phyloP scores from a whole-genome alignment of 1,140 invertebrate genomes.

The Drosophila repletoides region DNA sequence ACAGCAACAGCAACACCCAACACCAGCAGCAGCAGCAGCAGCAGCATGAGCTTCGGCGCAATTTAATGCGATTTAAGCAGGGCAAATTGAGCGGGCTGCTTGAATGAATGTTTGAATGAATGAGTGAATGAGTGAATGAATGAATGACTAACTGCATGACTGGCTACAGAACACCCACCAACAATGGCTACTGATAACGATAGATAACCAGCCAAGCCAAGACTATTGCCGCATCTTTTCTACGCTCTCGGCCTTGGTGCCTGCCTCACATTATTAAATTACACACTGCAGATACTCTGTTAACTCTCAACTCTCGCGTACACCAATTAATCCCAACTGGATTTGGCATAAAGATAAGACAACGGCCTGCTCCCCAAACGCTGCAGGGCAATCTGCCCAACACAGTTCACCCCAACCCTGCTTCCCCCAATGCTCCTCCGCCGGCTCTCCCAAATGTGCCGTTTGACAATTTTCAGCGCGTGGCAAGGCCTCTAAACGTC shows the following conservation, averaged over 20 bases:
- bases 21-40: background rate
- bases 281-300: conserved; percentile 62
- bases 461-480: conserved; percentile 72
- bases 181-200: conserved; percentile 58
- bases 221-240: conserved; percentile 15
- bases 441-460: conserved; percentile 32
- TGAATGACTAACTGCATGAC: conserved; percentile 47
- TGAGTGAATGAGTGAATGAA: conserved; percentile 59
- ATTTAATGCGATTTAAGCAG: conserved; percentile 78
- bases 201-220: too few relatives aligned
- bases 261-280: conserved; percentile 77
- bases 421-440: conserved; percentile 1
- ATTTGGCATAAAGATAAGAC: conserved; percentile 79
- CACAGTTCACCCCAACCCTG: conserved; percentile 13
- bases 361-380: conserved; percentile 47
- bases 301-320: conserved; percentile 42
- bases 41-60: conserved; percentile 59
- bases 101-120: conserved; percentile 62
- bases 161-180: conserved; percentile 23
- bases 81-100: conserved; percentile 70
- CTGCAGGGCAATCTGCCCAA: conserved; percentile 59
- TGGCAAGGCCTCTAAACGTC: conserved; percentile 54
- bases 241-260: conserved; percentile 6
- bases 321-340: conserved; percentile 78
- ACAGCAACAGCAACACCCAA: conserved; percentile 29